phyloP scores from a whole-genome alignment of 2,797 vertebrate species.

The Dipus sagitta region DNA sequence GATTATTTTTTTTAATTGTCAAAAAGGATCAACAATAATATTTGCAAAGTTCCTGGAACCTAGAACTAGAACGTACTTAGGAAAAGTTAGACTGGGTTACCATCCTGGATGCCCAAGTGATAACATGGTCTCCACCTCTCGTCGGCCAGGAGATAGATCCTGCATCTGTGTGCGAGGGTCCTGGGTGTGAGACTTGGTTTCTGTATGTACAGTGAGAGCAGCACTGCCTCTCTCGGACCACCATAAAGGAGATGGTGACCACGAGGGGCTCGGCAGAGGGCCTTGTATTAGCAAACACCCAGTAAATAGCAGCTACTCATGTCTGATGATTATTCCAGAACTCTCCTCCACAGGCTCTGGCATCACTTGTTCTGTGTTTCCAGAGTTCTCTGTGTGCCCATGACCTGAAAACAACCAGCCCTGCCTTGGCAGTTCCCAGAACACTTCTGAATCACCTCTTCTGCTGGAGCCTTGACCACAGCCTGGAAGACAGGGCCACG shows the following conservation, averaged over 20 bases:
- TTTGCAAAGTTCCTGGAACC: not conserved
- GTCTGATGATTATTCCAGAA: slow-evolving; percentile 46
- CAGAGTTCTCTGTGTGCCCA: not conserved
- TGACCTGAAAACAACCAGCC: not conserved
- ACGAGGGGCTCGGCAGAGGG: not conserved
- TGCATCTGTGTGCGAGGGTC: too few species aligned
- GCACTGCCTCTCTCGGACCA: not conserved
- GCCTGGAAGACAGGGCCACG: not conserved
- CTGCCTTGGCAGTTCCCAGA: not conserved
- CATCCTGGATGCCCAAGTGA: not conserved
- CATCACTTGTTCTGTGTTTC: not conserved
- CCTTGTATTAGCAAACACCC: not conserved
- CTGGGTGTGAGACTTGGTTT: not conserved
- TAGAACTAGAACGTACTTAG: not conserved
- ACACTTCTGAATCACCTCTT: not conserved
- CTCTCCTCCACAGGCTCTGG: not conserved
- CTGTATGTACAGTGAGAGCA: not conserved
- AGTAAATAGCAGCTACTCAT: not conserved
- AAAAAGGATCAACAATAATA: not conserved
- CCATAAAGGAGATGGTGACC: not conserved
- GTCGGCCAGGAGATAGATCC: not conserved
- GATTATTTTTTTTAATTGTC: not conserved
- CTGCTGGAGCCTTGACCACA: not conserved
- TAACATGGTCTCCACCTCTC: not conserved
- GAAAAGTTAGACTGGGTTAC: not conserved